phyloP scores from a whole-genome alignment of 2,888 invertebrate species.

The Bellardia bayeri region DNA sequence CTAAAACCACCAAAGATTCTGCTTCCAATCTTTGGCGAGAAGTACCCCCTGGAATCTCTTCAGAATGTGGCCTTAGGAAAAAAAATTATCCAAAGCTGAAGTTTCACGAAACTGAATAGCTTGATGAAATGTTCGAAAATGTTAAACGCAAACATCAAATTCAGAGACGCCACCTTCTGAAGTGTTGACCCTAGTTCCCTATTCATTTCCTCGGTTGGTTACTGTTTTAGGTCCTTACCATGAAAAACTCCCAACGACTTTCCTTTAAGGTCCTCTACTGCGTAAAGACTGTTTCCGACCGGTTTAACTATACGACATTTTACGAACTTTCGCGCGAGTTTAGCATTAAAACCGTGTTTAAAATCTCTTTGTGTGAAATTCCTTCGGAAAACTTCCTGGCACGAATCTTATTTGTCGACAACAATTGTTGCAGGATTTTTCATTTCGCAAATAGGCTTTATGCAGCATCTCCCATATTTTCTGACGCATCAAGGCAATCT shows the following conservation, averaged over 20 bases:
- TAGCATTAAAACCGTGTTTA: background rate
- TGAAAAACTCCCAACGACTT: background rate
- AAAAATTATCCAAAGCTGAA: no score
- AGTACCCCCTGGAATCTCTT: no score
- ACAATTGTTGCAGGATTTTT: background rate
- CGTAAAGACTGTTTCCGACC: background rate
- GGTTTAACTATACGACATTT: background rate
- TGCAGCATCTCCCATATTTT: background rate
- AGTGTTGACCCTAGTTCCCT: no score
- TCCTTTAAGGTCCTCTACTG: background rate
- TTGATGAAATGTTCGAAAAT: no score
- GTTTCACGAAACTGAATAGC: no score
- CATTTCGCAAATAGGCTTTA: background rate
- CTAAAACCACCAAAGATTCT: no score
- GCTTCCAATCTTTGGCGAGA: no score
- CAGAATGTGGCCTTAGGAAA: no score
- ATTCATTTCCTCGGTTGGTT: background rate
- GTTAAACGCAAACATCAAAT: no score
- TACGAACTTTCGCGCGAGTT: background rate
- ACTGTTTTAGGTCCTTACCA: background rate
- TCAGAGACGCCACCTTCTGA: no score
- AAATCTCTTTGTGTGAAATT: background rate
- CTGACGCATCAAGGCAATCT: background rate
- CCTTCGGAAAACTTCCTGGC: background rate
- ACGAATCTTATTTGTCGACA: background rate